A percentile compares a stretch with the other conserved stretches of the same genome.
Conservation (phyloP, 2,113 vertebrate species). For the Aptenodytes forsteri region DNA sequence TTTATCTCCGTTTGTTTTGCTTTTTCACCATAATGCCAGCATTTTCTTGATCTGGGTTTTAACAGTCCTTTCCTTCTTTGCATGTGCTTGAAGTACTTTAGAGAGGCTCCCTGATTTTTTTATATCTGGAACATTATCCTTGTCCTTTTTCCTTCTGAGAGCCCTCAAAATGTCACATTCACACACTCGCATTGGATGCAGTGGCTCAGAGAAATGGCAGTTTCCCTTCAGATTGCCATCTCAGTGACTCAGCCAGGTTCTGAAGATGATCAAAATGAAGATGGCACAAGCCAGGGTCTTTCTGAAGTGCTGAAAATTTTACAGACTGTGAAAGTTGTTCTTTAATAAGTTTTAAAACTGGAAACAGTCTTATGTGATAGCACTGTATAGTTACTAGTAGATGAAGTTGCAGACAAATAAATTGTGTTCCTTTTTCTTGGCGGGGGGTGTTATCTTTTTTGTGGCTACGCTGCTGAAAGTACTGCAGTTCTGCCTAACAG, state of each 20-base stretch:
- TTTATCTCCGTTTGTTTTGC: conserved; percentile 8
- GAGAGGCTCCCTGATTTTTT: neutral
- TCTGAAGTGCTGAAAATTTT: neutral
- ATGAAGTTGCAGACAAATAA: neutral
- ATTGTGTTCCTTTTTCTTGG: neutral
- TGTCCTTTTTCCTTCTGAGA: neutral
- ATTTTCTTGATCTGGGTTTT: neutral
- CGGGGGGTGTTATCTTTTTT: neutral
- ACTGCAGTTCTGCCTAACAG: neutral
- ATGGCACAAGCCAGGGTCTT: neutral
- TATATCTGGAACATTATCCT: neutral
- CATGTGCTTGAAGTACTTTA: neutral
- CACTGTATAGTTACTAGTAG: neutral
- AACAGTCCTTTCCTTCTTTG: neutral
- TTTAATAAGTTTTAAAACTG: neutral
- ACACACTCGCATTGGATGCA: neutral
- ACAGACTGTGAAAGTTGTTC: neutral
- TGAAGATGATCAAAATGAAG: neutral
- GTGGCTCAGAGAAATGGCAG: neutral
- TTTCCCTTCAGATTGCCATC: neutral
- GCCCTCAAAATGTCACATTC: neutral
- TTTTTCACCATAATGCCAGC: neutral
- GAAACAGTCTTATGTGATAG: neutral
- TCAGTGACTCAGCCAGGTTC: neutral
- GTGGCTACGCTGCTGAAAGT: neutral